Conservation (phyloP, 2,113 vertebrate genomes). For the Bombycilla garrulus region DNA sequence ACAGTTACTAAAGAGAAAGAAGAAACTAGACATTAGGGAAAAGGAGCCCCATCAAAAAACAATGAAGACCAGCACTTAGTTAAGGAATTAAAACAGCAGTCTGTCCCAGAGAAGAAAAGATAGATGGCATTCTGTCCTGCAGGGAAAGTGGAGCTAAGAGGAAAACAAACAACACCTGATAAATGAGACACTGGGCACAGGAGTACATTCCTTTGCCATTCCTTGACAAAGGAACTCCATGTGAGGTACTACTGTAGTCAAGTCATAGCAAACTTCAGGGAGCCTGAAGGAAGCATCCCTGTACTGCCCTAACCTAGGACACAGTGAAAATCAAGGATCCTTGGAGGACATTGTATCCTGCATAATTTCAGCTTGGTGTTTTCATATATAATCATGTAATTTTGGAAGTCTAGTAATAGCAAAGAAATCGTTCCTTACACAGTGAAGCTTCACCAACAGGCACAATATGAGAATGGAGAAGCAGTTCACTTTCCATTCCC, state of each 20-base stretch:
- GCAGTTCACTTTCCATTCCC: neutral
- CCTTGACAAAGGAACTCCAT: neutral
- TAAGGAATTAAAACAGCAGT: neutral
- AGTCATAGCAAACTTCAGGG: neutral
- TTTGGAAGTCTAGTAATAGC: neutral
- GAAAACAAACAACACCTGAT: neutral
- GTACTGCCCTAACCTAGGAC: neutral
- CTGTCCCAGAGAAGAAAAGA: neutral
- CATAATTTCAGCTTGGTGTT: neutral
- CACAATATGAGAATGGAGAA: neutral
- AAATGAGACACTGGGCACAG: neutral
- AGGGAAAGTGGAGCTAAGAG: neutral
- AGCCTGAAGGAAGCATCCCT: neutral
- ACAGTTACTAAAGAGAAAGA: neutral
- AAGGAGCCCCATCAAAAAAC: neutral
- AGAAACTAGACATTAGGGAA: neutral
- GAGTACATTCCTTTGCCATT: neutral
- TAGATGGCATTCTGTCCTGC: neutral
- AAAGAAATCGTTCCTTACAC: neutral
- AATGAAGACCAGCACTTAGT: neutral
- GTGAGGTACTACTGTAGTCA: neutral
- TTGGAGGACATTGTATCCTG: neutral
- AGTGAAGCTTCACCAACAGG: neutral
- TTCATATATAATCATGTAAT: neutral
- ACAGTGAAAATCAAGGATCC: neutral